phyloP scores from a whole-genome alignment of 1,140 invertebrate genomes.

The Drosophila baimaii region DNA sequence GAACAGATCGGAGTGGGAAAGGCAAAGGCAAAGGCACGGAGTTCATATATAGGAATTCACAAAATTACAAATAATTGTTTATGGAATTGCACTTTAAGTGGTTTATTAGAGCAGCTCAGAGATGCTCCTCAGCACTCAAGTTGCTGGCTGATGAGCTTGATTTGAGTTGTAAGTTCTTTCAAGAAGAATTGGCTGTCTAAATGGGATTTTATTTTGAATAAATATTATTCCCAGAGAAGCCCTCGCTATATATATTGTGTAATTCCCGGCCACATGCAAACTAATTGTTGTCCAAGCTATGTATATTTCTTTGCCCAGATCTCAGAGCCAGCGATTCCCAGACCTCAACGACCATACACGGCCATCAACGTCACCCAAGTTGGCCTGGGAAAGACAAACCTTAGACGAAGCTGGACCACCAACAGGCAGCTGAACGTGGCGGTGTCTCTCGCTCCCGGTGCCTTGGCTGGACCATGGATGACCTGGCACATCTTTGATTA shows the following conservation, averaged over 20 bases:
- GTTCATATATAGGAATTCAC: constrained; percentile 35
- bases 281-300: constrained; percentile 9
- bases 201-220: background rate
- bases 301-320: constrained; percentile 7
- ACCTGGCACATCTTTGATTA: constrained; percentile 62
- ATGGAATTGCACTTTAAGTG: constrained; percentile 40
- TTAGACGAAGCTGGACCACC: constrained; percentile 17
- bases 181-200: background rate
- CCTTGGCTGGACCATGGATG: constrained; percentile 46
- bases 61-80: constrained; percentile 54
- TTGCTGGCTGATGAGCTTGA: constrained; percentile 13
- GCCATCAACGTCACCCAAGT: constrained; percentile 43
- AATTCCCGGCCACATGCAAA: constrained; percentile 15
- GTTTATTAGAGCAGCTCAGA: constrained; percentile 46
- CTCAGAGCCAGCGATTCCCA: constrained; percentile 13
- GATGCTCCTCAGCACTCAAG: constrained; percentile 10
- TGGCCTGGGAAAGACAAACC: constrained; percentile 44
- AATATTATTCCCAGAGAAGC: background rate
- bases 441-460: constrained; percentile 12
- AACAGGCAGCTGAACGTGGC: constrained; percentile 12
- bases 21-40: constrained; percentile 32
- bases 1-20: constrained; percentile 45
- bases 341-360: constrained; percentile 11
- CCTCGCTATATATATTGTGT: background rate
- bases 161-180: constrained; percentile 8